phyloP scores from a whole-genome alignment of 2,888 invertebrate genomes.

The Lepidonotus clava region DNA sequence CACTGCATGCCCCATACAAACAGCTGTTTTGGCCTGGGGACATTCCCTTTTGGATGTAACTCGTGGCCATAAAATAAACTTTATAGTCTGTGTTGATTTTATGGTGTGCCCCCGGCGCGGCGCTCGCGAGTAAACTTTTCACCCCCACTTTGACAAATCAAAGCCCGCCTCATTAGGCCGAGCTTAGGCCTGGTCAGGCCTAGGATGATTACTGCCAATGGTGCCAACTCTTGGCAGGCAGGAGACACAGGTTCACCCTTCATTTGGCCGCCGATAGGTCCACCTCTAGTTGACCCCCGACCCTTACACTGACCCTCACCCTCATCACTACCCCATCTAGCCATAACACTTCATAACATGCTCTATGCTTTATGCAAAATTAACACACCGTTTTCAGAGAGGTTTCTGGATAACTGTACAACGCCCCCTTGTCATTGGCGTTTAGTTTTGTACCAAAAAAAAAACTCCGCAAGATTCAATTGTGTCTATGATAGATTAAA shows the following conservation, averaged over 20 bases:
- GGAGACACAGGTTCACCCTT: neutral
- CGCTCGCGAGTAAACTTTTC: constrained; percentile 17
- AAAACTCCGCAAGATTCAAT: no score
- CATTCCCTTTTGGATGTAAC: neutral
- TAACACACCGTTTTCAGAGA: no score
- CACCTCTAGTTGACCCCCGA: neutral
- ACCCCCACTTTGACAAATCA: neutral
- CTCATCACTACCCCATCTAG: neutral
- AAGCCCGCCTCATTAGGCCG: neutral
- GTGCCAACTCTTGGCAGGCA: neutral
- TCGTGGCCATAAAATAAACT: constrained; percentile 18
- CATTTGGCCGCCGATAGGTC: neutral
- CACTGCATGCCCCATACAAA: neutral
- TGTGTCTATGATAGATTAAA: no score
- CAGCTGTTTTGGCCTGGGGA: neutral
- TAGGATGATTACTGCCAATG: neutral
- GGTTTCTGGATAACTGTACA: no score
- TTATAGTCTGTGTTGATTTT: neutral
- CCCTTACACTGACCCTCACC: constrained; percentile 30
- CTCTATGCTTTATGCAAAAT: neutral
- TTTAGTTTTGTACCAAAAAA: no score
- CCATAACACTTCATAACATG: constrained; percentile 23
- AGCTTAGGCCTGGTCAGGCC: neutral
- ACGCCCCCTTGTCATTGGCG: no score
- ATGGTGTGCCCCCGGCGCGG: neutral